Percentiles rank a stretch among this genome's conserved stretches.
These are phyloP conservation scores for Tryphoninae sp. DNA, from an alignment of 2,888 invertebrate species.

Conservation along the genomic window DNA sequence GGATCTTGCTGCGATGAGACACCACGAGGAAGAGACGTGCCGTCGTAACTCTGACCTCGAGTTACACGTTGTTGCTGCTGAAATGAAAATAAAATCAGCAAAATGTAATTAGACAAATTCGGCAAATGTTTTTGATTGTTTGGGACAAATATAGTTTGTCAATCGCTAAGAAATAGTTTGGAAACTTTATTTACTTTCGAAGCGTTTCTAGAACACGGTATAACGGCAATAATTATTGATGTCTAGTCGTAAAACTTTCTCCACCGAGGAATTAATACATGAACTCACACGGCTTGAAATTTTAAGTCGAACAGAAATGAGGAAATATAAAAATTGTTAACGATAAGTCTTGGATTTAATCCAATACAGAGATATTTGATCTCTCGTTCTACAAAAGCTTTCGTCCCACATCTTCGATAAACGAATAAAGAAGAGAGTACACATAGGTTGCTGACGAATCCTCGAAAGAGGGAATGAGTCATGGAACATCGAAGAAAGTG, in stretches of 20 bases:
- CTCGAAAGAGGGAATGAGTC: slow-evolving; percentile 42
- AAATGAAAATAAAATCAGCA: not conserved
- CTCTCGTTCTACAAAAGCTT: not conserved
- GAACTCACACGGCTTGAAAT: not conserved
- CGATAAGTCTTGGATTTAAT: not conserved
- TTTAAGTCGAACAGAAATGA: not conserved
- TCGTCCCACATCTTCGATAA: not conserved
- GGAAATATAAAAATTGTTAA: not conserved
- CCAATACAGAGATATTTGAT: not conserved
- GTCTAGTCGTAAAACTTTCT: not conserved
- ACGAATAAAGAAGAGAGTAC: not conserved
- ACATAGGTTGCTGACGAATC: not conserved
- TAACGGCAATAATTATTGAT: too few species aligned
- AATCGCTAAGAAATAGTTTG: too few species aligned
- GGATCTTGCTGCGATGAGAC: slow-evolving; percentile 66
- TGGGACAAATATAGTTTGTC: too few species aligned
- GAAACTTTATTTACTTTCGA: too few species aligned
- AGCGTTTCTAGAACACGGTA: too few species aligned
- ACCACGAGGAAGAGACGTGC: slow-evolving; percentile 70
- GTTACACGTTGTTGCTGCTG: slow-evolving; percentile 67
- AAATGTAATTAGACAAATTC: not conserved
- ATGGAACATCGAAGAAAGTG: slow-evolving; percentile 23
- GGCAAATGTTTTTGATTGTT: too few species aligned
- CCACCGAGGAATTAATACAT: not conserved
- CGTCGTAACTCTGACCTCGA: slow-evolving; percentile 77